Evolutionary conservation across 2,797 vertebrate genomes (phyloP).

Genomic region (Spondyliosoma cantharus): DNA sequence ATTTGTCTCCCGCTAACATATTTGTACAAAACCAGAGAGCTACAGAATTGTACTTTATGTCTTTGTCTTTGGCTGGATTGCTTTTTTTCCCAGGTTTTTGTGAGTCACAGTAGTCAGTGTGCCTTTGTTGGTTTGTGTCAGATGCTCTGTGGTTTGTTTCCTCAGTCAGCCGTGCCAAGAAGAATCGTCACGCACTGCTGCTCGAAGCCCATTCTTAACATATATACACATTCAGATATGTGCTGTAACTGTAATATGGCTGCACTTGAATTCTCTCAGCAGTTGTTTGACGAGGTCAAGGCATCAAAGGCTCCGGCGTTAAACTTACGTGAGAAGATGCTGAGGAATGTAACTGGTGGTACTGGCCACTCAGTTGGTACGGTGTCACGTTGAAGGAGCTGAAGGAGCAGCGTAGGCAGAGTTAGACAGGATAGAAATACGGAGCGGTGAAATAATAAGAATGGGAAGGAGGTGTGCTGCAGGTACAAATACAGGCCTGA

Average conservation of each 20-base stretch:
- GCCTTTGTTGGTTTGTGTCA: constrained; percentile 13
- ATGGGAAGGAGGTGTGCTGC: not conserved
- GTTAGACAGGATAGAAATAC: constrained; percentile 21
- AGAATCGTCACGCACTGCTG: not conserved
- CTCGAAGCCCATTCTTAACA: not conserved
- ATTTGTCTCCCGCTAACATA: constrained; percentile 49
- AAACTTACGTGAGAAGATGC: constrained; percentile 5
- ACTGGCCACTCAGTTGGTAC: constrained; percentile 8
- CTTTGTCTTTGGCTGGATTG: constrained; percentile 19
- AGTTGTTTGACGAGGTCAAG: constrained; percentile 20
- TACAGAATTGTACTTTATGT: constrained; percentile 22
- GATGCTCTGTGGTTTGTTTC: not conserved
- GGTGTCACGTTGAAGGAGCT: constrained; percentile 20
- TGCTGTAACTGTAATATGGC: not conserved
- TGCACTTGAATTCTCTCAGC: not conserved
- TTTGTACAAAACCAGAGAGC: constrained; percentile 44
- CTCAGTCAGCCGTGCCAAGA: not conserved
- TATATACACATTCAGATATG: not conserved
- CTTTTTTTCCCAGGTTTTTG: not conserved
- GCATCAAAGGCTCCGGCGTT: constrained; percentile 9
- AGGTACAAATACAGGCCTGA: constrained; percentile 15
- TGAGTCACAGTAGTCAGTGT: not conserved
- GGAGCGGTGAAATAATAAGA: constrained; percentile 13
- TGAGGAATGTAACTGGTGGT: constrained; percentile 30
- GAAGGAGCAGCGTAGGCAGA: constrained; percentile 19